Evolutionary conservation across 2,888 invertebrate genomes (phyloP).

Genomic region (Stictocephala bisonia): DNA sequence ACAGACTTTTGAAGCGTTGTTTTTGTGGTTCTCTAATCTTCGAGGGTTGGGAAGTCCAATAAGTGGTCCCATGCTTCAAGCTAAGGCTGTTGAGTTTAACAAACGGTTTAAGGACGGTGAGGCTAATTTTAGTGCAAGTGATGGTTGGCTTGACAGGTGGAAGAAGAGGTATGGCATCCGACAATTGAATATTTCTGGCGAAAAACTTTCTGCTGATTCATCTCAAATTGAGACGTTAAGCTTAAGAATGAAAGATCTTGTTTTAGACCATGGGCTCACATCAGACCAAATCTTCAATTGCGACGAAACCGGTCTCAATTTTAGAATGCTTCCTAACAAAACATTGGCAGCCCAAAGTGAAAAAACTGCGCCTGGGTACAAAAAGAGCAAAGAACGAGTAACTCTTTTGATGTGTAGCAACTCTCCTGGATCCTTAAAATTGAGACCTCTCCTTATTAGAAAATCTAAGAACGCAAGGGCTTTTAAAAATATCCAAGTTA

Average conservation of each 20-base stretch:
- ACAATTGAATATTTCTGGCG: background rate
- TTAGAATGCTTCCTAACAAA: constrained; percentile 39
- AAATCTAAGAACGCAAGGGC: too few species aligned
- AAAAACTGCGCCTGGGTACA: constrained; percentile 52
- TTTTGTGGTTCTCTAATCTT: background rate
- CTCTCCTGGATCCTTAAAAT: constrained; percentile 57
- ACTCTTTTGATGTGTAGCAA: constrained; percentile 59
- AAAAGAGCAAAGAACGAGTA: constrained; percentile 57
- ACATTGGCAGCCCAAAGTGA: constrained; percentile 43
- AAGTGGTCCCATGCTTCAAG: background rate
- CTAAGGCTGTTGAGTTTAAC: background rate
- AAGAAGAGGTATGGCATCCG: background rate
- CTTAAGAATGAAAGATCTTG: background rate
- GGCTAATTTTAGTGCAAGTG: background rate
- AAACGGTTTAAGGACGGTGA: background rate
- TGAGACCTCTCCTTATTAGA: constrained; percentile 58
- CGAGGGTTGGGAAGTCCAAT: background rate
- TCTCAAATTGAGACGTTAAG: too few species aligned
- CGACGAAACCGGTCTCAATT: constrained; percentile 45
- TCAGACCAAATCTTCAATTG: constrained; percentile 28
- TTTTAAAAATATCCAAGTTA: constrained; percentile 55
- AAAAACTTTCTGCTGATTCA: constrained; percentile 11
- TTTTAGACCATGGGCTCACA: constrained; percentile 7
- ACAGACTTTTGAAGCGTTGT: background rate
- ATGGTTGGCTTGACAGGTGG: background rate